These are phyloP conservation scores for Probosciger aterrimus DNA, from an alignment of 2,113 vertebrate species.

Conservation along the genomic window DNA sequence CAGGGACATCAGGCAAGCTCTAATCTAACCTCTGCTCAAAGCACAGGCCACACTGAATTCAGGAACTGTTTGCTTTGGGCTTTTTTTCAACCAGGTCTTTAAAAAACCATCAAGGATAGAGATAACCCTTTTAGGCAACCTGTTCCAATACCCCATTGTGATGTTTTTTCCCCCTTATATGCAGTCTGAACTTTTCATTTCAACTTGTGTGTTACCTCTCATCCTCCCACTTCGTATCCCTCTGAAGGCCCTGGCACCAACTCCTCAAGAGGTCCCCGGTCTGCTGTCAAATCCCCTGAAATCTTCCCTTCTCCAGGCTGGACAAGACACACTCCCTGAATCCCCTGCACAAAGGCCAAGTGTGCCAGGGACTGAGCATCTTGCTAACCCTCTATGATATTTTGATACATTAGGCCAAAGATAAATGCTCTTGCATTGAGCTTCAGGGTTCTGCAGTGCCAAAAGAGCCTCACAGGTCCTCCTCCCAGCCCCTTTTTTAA, in stretches of 20 bases:
- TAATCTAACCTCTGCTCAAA: neutral
- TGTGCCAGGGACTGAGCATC: neutral
- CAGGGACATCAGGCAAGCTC: neutral
- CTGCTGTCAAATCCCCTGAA: neutral
- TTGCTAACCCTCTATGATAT: neutral
- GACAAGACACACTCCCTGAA: neutral
- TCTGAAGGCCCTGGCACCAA: neutral
- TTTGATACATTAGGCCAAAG: neutral
- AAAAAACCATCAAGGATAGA: neutral
- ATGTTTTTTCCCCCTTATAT: neutral
- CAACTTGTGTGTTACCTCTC: neutral
- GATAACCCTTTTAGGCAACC: neutral
- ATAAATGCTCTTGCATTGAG: neutral
- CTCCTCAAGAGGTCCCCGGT: neutral
- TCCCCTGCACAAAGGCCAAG: neutral
- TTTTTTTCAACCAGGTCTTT: neutral
- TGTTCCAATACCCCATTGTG: neutral
- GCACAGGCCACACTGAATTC: neutral
- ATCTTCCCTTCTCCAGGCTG: neutral
- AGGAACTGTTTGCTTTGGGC: neutral
- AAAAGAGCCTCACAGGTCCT: neutral
- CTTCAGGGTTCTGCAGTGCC: neutral
- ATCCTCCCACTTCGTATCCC: accelerated
- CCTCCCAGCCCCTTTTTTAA: neutral
- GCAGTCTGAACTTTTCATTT: neutral